phyloP scores from a whole-genome alignment of 2,888 invertebrate species.

The Leptinotarsa juncta region DNA sequence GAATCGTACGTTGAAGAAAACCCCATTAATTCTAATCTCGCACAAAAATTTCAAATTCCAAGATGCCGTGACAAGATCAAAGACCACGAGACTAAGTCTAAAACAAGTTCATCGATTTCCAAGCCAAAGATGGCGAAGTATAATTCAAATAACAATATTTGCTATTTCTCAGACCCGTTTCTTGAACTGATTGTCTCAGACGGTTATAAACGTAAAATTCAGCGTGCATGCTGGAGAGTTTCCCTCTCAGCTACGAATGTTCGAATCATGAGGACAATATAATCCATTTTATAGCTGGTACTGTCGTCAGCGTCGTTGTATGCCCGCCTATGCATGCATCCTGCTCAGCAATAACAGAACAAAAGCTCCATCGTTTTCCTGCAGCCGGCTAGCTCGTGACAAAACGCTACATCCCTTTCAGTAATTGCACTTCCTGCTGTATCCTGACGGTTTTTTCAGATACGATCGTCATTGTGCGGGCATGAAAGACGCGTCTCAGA shows the following conservation, averaged over 20 bases:
- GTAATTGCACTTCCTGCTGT: conserved; percentile 49
- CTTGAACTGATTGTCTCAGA: conserved; percentile 3
- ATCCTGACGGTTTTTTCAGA: conserved; percentile 45
- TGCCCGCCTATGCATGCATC: conserved; percentile 19
- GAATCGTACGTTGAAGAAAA: no score
- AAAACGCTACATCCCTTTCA: conserved; percentile 49
- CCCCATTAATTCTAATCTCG: no score
- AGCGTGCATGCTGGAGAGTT: neutral
- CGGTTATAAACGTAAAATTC: conserved; percentile 4
- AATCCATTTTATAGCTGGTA: conserved; percentile 4
- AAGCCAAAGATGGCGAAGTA: neutral
- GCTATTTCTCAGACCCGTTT: neutral
- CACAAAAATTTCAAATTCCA: no score
- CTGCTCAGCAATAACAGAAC: conserved; percentile 40
- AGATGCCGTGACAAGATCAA: no score
- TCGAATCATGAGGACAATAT: conserved; percentile 8
- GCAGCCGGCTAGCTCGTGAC: conserved; percentile 42
- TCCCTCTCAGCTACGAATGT: conserved; percentile 6
- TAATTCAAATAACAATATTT: neutral
- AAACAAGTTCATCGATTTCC: neutral
- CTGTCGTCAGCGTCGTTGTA: neutral
- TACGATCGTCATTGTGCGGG: conserved; percentile 41
- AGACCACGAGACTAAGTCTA: neutral
- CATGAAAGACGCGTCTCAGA: conserved; percentile 32
- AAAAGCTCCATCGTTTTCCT: conserved; percentile 39